Conservation (phyloP, 2,888 invertebrate genomes). For the Spicauda simplicius region DNA sequence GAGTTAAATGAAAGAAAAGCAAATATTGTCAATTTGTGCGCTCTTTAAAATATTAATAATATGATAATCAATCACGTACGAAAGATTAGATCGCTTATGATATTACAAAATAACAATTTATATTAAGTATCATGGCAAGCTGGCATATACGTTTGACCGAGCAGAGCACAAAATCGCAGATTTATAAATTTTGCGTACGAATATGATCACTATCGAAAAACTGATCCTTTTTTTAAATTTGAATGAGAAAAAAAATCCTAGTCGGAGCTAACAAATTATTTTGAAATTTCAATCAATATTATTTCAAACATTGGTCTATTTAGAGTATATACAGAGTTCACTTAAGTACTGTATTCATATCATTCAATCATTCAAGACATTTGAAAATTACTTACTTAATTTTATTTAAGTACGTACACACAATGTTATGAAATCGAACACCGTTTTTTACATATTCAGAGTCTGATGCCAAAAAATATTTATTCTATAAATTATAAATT, state of each 20-base stretch:
- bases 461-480: neutral
- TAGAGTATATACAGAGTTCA: neutral
- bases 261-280: neutral
- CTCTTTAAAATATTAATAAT: neutral
- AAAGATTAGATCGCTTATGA: too few relatives aligned
- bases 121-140: neutral
- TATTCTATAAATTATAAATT: neutral
- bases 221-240: too few relatives aligned
- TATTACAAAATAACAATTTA: neutral
- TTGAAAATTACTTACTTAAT: neutral
- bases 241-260: neutral
- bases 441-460: neutral
- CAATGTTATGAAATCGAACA: neutral
- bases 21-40: constrained; percentile 1
- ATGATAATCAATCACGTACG: too few relatives aligned
- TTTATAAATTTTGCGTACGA: too few relatives aligned
- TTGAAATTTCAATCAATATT: neutral
- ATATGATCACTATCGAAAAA: too few relatives aligned
- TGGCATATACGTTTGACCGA: neutral
- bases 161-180: too few relatives aligned
- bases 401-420: neutral
- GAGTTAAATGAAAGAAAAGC: constrained; percentile 8
- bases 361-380: neutral
- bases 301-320: neutral
- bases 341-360: neutral